phyloP scores from a whole-genome alignment of 2,113 vertebrate species.

The Neomonachus schauinslandi region DNA sequence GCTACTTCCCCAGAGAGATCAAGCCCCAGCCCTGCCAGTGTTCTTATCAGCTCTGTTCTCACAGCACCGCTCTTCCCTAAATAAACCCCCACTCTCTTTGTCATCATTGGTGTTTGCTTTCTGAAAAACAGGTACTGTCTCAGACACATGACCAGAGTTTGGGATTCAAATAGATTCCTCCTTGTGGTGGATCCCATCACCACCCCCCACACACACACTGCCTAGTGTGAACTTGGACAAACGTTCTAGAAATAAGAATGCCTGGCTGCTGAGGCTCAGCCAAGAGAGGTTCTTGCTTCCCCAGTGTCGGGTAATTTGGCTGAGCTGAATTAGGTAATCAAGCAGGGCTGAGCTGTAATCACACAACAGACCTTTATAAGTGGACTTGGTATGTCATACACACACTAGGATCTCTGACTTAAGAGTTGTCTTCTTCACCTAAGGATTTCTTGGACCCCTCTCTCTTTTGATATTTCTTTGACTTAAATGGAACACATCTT shows the following conservation, averaged over 20 bases:
- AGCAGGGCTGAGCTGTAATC: background rate
- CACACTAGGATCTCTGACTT: background rate
- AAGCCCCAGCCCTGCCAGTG: too few relatives aligned
- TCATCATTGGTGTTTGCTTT: background rate
- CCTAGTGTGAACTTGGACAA: background rate
- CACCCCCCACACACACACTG: background rate
- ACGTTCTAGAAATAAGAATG: background rate
- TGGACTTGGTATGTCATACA: background rate
- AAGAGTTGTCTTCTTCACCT: background rate
- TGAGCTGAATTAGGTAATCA: too few relatives aligned
- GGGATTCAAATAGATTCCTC: background rate
- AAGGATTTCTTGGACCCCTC: background rate
- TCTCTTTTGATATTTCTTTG: background rate
- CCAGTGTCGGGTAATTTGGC: background rate
- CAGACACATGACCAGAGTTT: background rate
- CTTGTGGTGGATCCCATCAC: background rate
- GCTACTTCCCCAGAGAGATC: background rate
- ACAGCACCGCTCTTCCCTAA: background rate
- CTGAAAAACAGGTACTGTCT: background rate
- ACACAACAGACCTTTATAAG: background rate
- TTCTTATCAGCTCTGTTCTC: background rate
- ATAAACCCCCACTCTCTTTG: background rate
- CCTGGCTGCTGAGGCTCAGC: background rate
- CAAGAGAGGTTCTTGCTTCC: background rate
- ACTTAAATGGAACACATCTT: background rate